Conservation (phyloP, 2,888 invertebrate genomes). For the Yponomeuta sedellus region DNA sequence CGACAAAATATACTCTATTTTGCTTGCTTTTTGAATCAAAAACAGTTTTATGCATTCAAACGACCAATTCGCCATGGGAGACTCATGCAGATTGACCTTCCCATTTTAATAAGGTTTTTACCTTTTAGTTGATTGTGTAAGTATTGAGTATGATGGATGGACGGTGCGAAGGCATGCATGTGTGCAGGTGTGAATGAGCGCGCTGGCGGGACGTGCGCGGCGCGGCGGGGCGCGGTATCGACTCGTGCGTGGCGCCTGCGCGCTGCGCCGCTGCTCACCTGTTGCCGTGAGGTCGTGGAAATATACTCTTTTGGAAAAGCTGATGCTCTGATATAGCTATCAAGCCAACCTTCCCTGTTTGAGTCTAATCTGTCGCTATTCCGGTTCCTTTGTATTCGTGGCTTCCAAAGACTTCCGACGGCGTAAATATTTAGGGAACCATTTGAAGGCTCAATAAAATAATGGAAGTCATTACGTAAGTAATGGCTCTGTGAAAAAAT, state of each 20-base stretch:
- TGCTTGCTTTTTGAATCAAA: no score
- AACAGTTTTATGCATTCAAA: background rate
- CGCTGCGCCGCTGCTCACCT: conserved; percentile 59
- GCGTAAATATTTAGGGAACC: no score
- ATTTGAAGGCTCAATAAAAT: no score
- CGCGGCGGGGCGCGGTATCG: conserved; percentile 51
- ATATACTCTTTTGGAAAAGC: conserved; percentile 69
- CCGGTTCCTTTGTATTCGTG: background rate
- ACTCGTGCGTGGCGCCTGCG: conserved; percentile 69
- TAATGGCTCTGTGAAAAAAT: no score
- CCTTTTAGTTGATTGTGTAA: conserved; percentile 22
- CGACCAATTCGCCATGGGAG: background rate
- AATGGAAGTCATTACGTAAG: no score
- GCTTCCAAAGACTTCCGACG: background rate
- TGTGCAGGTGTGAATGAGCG: conserved; percentile 62
- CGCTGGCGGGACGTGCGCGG: conserved; percentile 33
- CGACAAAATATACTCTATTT: no score
- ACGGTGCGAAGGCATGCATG: conserved; percentile 24
- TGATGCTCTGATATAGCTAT: conserved; percentile 67
- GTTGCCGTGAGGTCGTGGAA: conserved; percentile 72
- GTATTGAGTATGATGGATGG: conserved; percentile 27
- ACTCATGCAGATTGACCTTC: background rate
- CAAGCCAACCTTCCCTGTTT: conserved; percentile 34
- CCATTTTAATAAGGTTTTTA: conserved; percentile 11
- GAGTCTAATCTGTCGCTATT: background rate